These are phyloP conservation scores for Elymnias hypermnestra DNA, from an alignment of 1,140 invertebrate species.

Conservation along the genomic window DNA sequence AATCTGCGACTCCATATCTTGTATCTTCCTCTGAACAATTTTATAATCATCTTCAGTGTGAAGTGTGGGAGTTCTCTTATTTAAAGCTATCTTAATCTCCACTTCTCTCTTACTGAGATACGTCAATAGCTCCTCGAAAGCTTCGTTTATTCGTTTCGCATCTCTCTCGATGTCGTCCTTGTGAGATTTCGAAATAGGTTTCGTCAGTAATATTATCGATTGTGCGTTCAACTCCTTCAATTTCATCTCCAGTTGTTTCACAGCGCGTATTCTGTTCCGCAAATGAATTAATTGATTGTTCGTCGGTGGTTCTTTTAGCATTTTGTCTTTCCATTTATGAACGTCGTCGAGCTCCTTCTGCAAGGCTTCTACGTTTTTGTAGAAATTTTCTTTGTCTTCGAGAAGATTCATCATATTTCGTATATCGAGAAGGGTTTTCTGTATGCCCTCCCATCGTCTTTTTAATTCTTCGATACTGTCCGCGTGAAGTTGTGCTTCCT, in stretches of 20 bases:
- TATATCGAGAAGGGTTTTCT: slow-evolving; percentile 40
- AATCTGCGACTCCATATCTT: slow-evolving; percentile 56
- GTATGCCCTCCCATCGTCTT: slow-evolving; percentile 48
- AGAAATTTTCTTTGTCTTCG: slow-evolving; percentile 54
- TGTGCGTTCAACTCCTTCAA: slow-evolving; percentile 53
- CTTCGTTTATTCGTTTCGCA: slow-evolving; percentile 42
- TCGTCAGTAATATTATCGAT: slow-evolving; percentile 51
- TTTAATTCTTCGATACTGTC: slow-evolving; percentile 47
- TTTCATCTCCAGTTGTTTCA: slow-evolving; percentile 56
- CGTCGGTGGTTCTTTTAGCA: slow-evolving; percentile 37
- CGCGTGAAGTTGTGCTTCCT: slow-evolving; percentile 48
- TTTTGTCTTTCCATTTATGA: slow-evolving; percentile 48
- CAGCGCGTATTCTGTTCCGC: slow-evolving; percentile 44
- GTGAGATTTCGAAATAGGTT: slow-evolving; percentile 39
- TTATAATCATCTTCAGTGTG: slow-evolving; percentile 38
- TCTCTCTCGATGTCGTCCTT: slow-evolving; percentile 49
- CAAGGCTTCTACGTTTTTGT: slow-evolving; percentile 37
- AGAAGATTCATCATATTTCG: slow-evolving; percentile 54
- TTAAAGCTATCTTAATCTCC: slow-evolving; percentile 37
- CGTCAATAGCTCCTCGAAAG: slow-evolving; percentile 38
- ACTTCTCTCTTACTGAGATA: slow-evolving; percentile 35
- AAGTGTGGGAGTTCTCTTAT: slow-evolving; percentile 25
- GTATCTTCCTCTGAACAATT: slow-evolving; percentile 34
- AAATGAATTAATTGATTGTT: slow-evolving; percentile 61
- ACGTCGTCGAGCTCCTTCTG: slow-evolving; percentile 47